These are phyloP conservation scores for Leptopilina boulardi DNA, from an alignment of 1,140 invertebrate species.

Conservation along the genomic window DNA sequence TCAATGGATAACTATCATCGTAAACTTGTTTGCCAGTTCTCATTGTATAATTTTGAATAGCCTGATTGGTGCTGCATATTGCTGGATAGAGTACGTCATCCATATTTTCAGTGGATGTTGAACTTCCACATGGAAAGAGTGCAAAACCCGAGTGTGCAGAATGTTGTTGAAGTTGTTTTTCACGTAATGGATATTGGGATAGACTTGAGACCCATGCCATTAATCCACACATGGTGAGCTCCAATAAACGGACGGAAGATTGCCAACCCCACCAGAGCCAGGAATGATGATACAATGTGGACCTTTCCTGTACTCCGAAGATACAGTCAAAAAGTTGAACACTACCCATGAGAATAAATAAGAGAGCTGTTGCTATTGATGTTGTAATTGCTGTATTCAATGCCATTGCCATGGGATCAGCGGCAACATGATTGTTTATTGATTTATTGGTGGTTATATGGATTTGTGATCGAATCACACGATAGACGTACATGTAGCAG, in stretches of 20 bases:
- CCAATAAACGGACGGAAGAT: constrained; percentile 87
- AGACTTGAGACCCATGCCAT: constrained; percentile 89
- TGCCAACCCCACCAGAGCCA: constrained; percentile 95
- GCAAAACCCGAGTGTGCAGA: constrained; percentile 81
- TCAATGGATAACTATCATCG: constrained; percentile 79
- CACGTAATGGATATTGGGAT: constrained; percentile 73
- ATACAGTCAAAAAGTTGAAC: constrained; percentile 88
- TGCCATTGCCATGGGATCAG: constrained; percentile 72
- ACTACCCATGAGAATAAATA: constrained; percentile 87
- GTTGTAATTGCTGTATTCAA: constrained; percentile 87
- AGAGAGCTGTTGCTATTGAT: constrained; percentile 87
- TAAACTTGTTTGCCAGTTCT: constrained; percentile 87
- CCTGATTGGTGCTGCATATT: constrained; percentile 90
- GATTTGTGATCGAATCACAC: constrained; percentile 70
- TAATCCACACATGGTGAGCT: constrained; percentile 88
- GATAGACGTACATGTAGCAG: constrained; percentile 90
- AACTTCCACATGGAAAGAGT: constrained; percentile 85
- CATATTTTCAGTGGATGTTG: constrained; percentile 82
- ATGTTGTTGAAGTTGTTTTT: constrained; percentile 75
- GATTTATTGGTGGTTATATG: constrained; percentile 66
- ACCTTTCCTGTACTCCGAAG: constrained; percentile 81
- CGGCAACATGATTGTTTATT: constrained; percentile 65
- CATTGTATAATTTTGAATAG: constrained; percentile 88
- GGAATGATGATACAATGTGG: constrained; percentile 74
- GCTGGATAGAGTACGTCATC: constrained; percentile 84